phyloP scores from a whole-genome alignment of 2,797 vertebrate species.

The Chloroceryle amazona region DNA sequence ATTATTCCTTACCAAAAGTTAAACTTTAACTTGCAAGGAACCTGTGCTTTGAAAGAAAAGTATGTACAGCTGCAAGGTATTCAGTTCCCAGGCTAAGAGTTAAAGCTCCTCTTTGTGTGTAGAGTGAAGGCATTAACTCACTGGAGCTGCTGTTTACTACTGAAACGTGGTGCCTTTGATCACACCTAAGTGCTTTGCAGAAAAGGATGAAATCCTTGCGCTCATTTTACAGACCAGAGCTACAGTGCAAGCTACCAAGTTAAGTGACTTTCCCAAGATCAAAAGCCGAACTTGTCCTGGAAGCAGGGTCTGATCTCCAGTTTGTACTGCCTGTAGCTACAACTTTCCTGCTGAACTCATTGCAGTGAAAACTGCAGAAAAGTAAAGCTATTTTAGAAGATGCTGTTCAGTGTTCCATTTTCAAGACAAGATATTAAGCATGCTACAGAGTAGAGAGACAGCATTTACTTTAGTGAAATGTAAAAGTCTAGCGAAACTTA shows the following conservation, averaged over 20 bases:
- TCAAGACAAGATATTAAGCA: not conserved
- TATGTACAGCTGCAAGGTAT: conserved; percentile 1
- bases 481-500: not conserved
- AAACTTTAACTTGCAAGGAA: conserved; percentile 56
- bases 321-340: not conserved
- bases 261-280: not conserved
- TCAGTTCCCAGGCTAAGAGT: conserved; percentile 6
- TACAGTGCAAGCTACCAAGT: not conserved
- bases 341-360: not conserved
- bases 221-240: not conserved
- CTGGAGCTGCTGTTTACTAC: not conserved
- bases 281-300: not conserved
- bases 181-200: not conserved
- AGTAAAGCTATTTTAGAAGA: not conserved
- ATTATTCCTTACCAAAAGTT: conserved; percentile 25
- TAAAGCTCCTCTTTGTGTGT: conserved; percentile 24
- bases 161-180: not conserved
- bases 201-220: not conserved
- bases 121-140: conserved; percentile 11
- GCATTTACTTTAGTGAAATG: not conserved
- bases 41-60: conserved; percentile 22
- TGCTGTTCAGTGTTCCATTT: not conserved
- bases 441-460: not conserved
- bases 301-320: not conserved
- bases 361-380: not conserved